Evolutionary conservation across 2,797 vertebrate genomes (phyloP), one percentile per base, ranked within the genome.

Genomic region (Amniataba percoides): DNA sequence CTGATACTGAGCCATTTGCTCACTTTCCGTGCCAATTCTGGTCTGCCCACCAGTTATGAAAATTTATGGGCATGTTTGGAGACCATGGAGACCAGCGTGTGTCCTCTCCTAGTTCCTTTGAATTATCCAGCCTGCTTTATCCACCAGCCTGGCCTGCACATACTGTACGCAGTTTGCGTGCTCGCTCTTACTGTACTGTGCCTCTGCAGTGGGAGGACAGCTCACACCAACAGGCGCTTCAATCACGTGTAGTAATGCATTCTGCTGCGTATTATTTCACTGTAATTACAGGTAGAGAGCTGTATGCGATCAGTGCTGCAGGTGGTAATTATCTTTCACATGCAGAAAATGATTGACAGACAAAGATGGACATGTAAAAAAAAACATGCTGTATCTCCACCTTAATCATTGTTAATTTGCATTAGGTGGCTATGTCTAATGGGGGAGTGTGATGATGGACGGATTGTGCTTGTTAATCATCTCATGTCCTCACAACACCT

Each of bases 31-130:
- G 84, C 88, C 87, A 90, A 81, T 66, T 58, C 12, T 16, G 45
- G 74, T 85, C 87, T 84, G 81, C 82, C 82, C 87, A 91, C 82
- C 83, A 74, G 77, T 90, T 89, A 83, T 87, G 84, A 91, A 91
- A 89, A 91, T 88, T n/a, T 87, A 90, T 87, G 79, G 75, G 36
- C 72, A 82, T 86, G 83, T 89, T 89, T 89, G 81, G 74, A 81
- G 80, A 90, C 86, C 83, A 70, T 16, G 14, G 82, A 87, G 86
- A 84, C 59, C 42, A 45, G 85, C 40, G 11, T 16, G 74, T 59
- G 73, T 87, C 80, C 74, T 77, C 65, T 74, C 43, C 9, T 23
- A 25, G 71, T 57, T 71, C 67, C 76, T 85, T 81, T 83, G 70
- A 88, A 81, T 83, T 53, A 74, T 84, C 84, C 53, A 10, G 69